These are phyloP conservation scores for Drosophila virilis DNA, from an alignment of 1,140 invertebrate genomes.

Conservation along the genomic window DNA sequence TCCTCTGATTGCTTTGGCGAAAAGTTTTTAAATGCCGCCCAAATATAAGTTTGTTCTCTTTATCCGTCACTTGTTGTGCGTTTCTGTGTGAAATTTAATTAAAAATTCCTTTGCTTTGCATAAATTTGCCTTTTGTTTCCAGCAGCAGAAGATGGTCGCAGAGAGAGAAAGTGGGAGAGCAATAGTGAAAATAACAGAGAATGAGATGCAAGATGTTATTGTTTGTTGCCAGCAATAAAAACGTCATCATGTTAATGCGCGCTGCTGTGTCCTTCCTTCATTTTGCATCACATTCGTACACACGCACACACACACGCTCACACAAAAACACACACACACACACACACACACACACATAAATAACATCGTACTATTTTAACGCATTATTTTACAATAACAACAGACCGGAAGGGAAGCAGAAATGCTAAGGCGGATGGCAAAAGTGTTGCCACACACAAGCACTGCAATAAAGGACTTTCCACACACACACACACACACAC, in stretches of 20 bases:
- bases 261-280: slow-evolving; percentile 43
- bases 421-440: slow-evolving; percentile 30
- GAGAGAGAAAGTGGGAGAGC: neutral
- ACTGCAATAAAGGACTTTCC: slow-evolving; percentile 7
- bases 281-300: slow-evolving; percentile 33
- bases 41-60: slow-evolving; percentile 25
- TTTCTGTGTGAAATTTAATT: slow-evolving; percentile 78
- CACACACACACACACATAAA: slow-evolving; percentile 41
- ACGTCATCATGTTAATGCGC: slow-evolving; percentile 65
- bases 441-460: slow-evolving; percentile 22
- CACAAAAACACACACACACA: slow-evolving; percentile 5
- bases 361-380: slow-evolving; percentile 52
- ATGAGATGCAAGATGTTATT: slow-evolving; percentile 36
- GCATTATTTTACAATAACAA: slow-evolving; percentile 64
- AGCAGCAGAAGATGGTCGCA: neutral
- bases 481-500: slow-evolving; percentile 4
- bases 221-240: slow-evolving; percentile 68
- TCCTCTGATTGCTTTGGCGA: slow-evolving; percentile 32
- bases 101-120: slow-evolving; percentile 79
- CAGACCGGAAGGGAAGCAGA: slow-evolving; percentile 22
- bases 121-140: slow-evolving; percentile 77
- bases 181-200: neutral
- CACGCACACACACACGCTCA: neutral
- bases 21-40: slow-evolving; percentile 31
- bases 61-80: slow-evolving; percentile 38